Evolutionary conservation across 2,888 invertebrate species (phyloP).

Genomic region (Agrochola macilenta): DNA sequence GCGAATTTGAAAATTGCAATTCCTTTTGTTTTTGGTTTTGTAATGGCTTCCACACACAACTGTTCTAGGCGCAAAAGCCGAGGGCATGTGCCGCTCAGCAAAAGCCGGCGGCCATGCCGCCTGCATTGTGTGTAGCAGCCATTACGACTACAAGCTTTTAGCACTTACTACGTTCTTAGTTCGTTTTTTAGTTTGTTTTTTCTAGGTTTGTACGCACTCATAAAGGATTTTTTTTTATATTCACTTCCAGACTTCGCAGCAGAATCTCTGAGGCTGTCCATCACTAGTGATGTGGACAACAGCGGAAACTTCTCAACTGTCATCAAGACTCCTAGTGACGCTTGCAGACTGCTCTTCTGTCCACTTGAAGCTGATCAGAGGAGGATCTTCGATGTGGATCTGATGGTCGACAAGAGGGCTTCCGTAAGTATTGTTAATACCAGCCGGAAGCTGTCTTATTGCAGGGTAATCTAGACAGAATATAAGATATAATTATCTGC

Average conservation of each 20-base stretch:
- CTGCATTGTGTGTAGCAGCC: too few species aligned
- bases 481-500: too few species aligned
- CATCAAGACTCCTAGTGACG: conserved; percentile 69
- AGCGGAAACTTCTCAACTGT: conserved; percentile 69
- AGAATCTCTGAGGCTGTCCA: conserved; percentile 71
- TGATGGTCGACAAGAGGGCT: conserved; percentile 72
- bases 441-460: background rate
- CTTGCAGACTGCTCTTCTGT: conserved; percentile 74
- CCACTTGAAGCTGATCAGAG: conserved; percentile 74
- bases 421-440: conserved; percentile 68
- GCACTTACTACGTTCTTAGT: too few species aligned
- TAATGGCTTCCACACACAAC: too few species aligned
- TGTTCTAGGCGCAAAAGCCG: too few species aligned
- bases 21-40: background rate
- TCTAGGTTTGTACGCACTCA: too few species aligned
- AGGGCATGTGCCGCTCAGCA: too few species aligned
- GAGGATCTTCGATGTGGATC: conserved; percentile 74
- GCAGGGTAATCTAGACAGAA: background rate
- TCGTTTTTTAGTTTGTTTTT: too few species aligned
- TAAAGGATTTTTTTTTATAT: background rate
- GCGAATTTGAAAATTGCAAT: too few species aligned
- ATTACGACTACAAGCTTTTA: background rate
- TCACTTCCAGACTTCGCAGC: conserved; percentile 76
- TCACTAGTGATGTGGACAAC: conserved; percentile 74
- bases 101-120: too few species aligned